Base-by-base conservation (phyloP, 2,797 vertebrate species). In the Helostoma temminkii region DNA sequence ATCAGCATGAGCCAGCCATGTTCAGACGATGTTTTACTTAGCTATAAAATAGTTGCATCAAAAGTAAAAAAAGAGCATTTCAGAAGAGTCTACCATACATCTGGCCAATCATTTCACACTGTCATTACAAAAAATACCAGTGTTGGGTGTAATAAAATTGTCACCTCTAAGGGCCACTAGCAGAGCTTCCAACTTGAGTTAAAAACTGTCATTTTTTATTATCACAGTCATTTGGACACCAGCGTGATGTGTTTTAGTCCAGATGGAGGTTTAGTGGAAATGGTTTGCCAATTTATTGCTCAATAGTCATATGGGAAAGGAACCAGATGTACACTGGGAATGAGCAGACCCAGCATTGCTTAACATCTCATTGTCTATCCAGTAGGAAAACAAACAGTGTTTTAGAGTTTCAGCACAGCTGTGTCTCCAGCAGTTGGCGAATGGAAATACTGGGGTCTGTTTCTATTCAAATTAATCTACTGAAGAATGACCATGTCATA, bases 261-360 rank as follows among this genome's bases (percentile, higher is more conserved):
- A 86, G 83, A 84, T 88, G 86, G 74, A 43, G 32, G 14, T 66
- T 84, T 62, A 62, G 21, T 48, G 18, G 49, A 65, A 48, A 62
- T 21, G n/a, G 25, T 60, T 73, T 76, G 53, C 47, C 67, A 76
- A n/a, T 69, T 58, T 58, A 71, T 73, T 72, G 53, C 75, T 77
- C 81, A 74, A 61, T 9, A 58, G 39, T 66, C 39, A 46, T 61
- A 54, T 54, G 77, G 42, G 76, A 67, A 84, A 84, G 81, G 71
- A 85, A 85, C n/a, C 81, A 83, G 86, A 88, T 82, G 81, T 26
- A 26, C 39, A 32, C 49, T 24, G 49, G 49, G 41, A 45, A 73
- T 26, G 58, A 71, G 59, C 55, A 34, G 53, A 16, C 30, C 47
- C 54, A 54, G 65, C 28, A 48, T 59, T 76, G 69, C 81, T 64